Evolutionary conservation across 2,113 vertebrate species (phyloP), one percentile per base, ranked within the genome.

Genomic region (Mormyrus iriodes): DNA sequence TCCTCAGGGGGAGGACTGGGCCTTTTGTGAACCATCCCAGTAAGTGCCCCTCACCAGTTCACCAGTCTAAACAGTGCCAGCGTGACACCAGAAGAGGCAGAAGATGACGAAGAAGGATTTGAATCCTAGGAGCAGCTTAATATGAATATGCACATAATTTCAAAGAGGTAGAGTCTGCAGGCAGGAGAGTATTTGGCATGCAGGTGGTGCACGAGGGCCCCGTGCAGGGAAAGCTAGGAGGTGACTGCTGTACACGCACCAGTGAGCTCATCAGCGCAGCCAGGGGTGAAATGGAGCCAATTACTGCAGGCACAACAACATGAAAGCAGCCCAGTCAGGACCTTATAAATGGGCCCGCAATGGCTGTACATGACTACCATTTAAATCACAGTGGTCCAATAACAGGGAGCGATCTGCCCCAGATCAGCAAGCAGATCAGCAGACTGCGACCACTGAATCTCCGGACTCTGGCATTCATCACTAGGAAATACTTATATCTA

Each of bases 11-110:
- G 92, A n/a, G 96, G 95, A 1, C 90, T 95, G 0, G 96, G 91
- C 91, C 97, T 99, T 95, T 97, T 99, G 90, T 97, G 96, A 46
- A 96, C 97, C 93, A 97, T 96, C 93, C 97, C 99, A 91, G 92
- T 85, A 9, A 95, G 93, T 0, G 96, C 93, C 65, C 98, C 98
- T 92, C 97, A 97, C 90, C 95, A n/a, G 35, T 8, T 79, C 35
- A 79, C 73, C 73, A 35, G 31, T 79, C 73, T 6, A 79, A 79
- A 13, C 35, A 79, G 73, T 31, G 73, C 35, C 73, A 42, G 15
- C 27, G 3, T 69, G 35, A 35, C 15, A 19, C 15, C 35, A 79
- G 73, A 61, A 61, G 58, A 73, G 65, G 27, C 9, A 73, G 12
- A 19, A 19, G 5, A 42, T 79, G 31, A 42, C 31, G 19, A 48